phyloP scores from a whole-genome alignment of 2,113 vertebrate species.

The Callionymus lyra region DNA sequence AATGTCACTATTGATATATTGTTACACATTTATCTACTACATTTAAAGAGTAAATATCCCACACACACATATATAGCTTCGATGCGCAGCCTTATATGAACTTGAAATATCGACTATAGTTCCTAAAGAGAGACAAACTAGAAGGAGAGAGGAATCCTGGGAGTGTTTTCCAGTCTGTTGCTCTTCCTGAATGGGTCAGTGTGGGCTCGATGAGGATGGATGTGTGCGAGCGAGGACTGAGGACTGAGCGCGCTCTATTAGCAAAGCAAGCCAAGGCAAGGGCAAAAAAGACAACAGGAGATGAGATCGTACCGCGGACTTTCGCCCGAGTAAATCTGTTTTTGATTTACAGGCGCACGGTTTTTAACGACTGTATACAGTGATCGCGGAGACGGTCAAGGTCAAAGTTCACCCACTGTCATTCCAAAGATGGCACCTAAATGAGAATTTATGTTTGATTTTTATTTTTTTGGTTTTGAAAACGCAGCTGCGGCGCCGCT shows the following conservation, averaged over 20 bases:
- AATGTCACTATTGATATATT: too few species aligned
- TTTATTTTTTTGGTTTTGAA: too few species aligned
- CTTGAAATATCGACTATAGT: slow-evolving; percentile 15
- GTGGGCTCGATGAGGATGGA: slow-evolving; percentile 52
- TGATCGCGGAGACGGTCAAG: slow-evolving; percentile 22
- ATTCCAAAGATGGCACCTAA: too few species aligned
- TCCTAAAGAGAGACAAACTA: slow-evolving; percentile 40
- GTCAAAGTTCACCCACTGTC: not conserved
- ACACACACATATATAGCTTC: too few species aligned
- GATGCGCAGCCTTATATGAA: slow-evolving; percentile 9
- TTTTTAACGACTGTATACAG: slow-evolving; percentile 12
- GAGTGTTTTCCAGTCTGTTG: slow-evolving; percentile 56
- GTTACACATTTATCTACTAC: too few species aligned
- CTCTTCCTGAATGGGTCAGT: slow-evolving; percentile 46
- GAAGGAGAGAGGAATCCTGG: slow-evolving; percentile 47
- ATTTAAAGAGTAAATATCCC: too few species aligned
- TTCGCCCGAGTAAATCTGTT: not conserved
- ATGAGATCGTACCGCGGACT: slow-evolving; percentile 10
- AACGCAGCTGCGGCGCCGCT: too few species aligned
- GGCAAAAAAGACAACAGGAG: slow-evolving; percentile 27
- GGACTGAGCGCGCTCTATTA: slow-evolving; percentile 23
- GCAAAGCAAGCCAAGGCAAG: slow-evolving; percentile 25
- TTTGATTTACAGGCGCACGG: slow-evolving; percentile 23
- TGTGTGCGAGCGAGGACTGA: slow-evolving; percentile 37
- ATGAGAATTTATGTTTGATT: too few species aligned